Conservation (phyloP, 2,888 invertebrate species). For the Drosophila meridiana region DNA sequence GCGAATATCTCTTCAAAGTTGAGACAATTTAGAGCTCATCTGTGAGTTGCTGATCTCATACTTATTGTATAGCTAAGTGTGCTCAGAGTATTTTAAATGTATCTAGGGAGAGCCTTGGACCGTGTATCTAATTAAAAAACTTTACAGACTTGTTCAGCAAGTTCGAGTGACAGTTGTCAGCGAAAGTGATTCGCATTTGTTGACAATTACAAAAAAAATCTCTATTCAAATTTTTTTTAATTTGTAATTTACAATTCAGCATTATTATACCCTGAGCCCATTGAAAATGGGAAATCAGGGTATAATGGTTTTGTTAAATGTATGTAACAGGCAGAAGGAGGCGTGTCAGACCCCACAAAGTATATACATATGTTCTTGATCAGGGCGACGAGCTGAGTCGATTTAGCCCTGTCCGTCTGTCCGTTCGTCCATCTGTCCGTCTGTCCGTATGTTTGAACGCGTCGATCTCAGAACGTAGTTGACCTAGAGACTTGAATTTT, state of each 20-base stretch:
- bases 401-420: too few relatives aligned
- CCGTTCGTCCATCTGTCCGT: too few relatives aligned
- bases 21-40: conserved; percentile 35
- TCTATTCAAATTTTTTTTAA: neutral
- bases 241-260: neutral
- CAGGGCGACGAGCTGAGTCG: too few relatives aligned
- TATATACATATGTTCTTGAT: too few relatives aligned
- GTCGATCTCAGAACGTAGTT: too few relatives aligned
- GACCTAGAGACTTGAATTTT: too few relatives aligned
- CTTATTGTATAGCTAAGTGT: neutral
- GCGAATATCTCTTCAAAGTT: conserved; percentile 37
- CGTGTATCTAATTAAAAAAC: conserved; percentile 45
- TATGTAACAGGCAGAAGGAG: too few relatives aligned
- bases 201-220: neutral
- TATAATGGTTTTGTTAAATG: too few relatives aligned
- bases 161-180: conserved; percentile 18
- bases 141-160: conserved; percentile 40
- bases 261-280: too few relatives aligned
- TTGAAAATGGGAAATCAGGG: too few relatives aligned
- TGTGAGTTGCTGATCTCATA: neutral
- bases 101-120: neutral
- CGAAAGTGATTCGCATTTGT: conserved; percentile 32
- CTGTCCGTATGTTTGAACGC: too few relatives aligned
- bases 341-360: too few relatives aligned
- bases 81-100: conserved; percentile 10